phyloP scores from a whole-genome alignment of 2,888 invertebrate species.

The Sphaerophoria rueppellii region DNA sequence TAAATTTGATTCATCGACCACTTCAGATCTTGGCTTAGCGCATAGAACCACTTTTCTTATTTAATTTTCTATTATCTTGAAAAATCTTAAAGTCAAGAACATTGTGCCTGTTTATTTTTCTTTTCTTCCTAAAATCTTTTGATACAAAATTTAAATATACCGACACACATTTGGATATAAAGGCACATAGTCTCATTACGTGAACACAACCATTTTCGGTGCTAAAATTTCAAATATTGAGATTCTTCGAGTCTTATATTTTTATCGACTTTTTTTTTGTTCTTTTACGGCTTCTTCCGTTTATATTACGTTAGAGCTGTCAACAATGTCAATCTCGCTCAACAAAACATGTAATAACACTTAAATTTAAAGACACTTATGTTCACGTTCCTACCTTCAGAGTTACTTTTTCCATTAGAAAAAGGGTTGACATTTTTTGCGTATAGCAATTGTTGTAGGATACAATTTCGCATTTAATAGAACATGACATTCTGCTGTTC shows the following conservation, averaged over 20 bases:
- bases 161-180: no score
- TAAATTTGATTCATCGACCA: no score
- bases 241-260: not conserved
- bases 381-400: not conserved
- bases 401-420: not conserved
- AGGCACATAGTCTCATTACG: not conserved
- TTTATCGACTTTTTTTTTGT: not conserved
- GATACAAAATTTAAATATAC: no score
- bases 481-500: slow-evolving; percentile 25
- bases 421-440: slow-evolving; percentile 7
- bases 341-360: slow-evolving; percentile 17
- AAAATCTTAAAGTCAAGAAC: no score
- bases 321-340: slow-evolving; percentile 10
- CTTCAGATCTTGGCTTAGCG: no score
- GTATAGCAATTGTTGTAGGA: slow-evolving; percentile 5
- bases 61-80: no score
- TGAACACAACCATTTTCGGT: not conserved
- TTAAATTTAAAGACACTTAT: slow-evolving; percentile 24
- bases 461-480: slow-evolving; percentile 23
- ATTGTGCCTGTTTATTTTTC: no score
- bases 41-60: no score
- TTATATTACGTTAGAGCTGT: slow-evolving; percentile 9
- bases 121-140: no score
- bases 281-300: slow-evolving; percentile 3
- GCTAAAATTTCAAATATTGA: not conserved